Evolutionary conservation across 2,888 invertebrate species (phyloP), one percentile per base, ranked within the genome.

Genomic region (Eurois occulta): DNA sequence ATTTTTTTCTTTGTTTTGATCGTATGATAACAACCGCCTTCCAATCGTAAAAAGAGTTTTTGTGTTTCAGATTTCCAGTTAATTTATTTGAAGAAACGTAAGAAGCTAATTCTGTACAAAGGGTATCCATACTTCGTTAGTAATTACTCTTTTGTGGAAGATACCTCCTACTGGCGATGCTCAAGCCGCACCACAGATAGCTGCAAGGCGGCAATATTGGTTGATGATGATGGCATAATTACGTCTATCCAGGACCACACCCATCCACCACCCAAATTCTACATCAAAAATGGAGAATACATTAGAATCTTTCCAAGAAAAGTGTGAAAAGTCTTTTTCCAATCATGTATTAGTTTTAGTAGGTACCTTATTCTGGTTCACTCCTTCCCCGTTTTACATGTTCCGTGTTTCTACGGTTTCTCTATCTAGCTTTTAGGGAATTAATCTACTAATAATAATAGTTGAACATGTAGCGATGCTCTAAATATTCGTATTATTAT

Each of bases 231-330:
- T 28, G 55, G 55, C n/a, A 64, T 21, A 13, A 70, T 83, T 58
- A 32, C 43, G 1, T 32, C 69, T 38, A 66, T 35, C 10, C 24
- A 7, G 1, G 5, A 18, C 0, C 83, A 83, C 58, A 80, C n/a
- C 6, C 83, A 64, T 38, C n/a, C 64, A 41, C 7, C 13, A 41
- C 38, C 24, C 2, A 64, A 41, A 7, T 64, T 64, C 48, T 43
- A 28, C 24, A 43, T 78, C 0, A 13, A 24, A n/a, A 52, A 86
- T 28, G 86, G 83, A 16, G 21, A 77, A 41, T 85, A 85, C 74
- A 11, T 80, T 43, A 78, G 71, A 74, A 58, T 43, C 10, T 72
- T 41, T n/a, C 60, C 16, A 55, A 43, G 32, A 35, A 35, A 41
- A 41, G 1, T 18, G 5, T 71, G 8, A 18, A 70, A 68, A 46